Percentiles rank a stretch among this genome's conserved stretches.
Evolutionary conservation across 2,113 vertebrate species (phyloP).

Genomic region (Caloenas nicobarica): DNA sequence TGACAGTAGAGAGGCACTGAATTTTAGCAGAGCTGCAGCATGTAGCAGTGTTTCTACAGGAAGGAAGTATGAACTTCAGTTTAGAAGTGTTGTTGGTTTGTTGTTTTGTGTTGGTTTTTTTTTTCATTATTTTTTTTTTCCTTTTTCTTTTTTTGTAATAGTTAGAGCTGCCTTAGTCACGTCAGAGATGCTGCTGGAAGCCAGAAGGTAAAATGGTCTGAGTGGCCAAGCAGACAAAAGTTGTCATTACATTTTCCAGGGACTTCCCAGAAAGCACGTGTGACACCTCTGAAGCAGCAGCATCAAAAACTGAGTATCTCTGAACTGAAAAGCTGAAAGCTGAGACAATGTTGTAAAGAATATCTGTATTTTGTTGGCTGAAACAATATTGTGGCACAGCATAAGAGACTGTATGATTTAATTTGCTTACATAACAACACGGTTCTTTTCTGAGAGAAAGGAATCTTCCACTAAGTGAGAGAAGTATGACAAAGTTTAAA

Average conservation of each 20-base stretch:
- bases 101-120: neutral
- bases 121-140: neutral
- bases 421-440: neutral
- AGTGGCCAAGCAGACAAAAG: neutral
- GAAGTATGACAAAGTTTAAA: neutral
- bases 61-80: neutral
- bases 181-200: neutral
- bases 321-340: neutral
- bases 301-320: neutral
- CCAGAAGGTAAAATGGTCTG: neutral
- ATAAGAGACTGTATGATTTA: neutral
- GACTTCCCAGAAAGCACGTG: neutral
- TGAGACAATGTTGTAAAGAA: rapidly evolving
- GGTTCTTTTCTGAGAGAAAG: neutral
- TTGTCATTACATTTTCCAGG: neutral
- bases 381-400: neutral
- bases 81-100: neutral
- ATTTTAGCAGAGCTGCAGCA: neutral
- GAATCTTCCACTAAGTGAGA: neutral
- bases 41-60: neutral
- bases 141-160: neutral
- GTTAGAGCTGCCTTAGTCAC: neutral
- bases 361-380: neutral
- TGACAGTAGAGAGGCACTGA: rapidly evolving
- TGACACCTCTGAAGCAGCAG: neutral